phyloP scores from a whole-genome alignment of 1,140 invertebrate genomes.

The Eriocheir sinensis region DNA sequence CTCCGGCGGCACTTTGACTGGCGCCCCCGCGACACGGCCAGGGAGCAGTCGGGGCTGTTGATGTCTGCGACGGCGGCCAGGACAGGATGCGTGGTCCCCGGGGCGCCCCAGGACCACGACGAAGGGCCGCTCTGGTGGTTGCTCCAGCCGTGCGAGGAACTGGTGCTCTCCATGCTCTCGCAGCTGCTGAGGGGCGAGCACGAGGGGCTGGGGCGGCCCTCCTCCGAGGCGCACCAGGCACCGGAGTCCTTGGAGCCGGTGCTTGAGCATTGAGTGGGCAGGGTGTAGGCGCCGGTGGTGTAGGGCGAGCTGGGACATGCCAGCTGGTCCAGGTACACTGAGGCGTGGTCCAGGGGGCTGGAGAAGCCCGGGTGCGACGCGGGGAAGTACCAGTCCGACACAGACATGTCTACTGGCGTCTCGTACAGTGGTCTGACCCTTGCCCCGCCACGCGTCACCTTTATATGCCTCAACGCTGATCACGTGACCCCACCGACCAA shows the following conservation, averaged over 20 bases:
- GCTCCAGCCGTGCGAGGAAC: constrained; percentile 41
- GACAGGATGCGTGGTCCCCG: constrained; percentile 66
- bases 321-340: constrained; percentile 55
- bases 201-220: constrained; percentile 64
- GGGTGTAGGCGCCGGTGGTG: constrained; percentile 59
- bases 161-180: constrained; percentile 60
- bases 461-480: constrained; percentile 64
- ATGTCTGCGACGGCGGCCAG: constrained; percentile 61
- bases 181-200: constrained; percentile 67
- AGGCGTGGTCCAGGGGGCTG: constrained; percentile 44
- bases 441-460: constrained; percentile 74
- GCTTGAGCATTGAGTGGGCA: constrained; percentile 56
- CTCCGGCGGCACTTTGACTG: constrained; percentile 64
- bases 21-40: constrained; percentile 54
- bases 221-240: constrained; percentile 54
- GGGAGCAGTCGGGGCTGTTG: constrained; percentile 36
- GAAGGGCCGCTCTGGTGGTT: constrained; percentile 46
- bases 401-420: constrained; percentile 64
- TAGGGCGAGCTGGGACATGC: constrained; percentile 55
- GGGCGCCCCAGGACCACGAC: constrained; percentile 71
- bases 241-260: constrained; percentile 8
- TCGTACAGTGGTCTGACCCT: constrained; percentile 70
- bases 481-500: constrained; percentile 71
- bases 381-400: constrained; percentile 73
- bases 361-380: constrained; percentile 53